Percentiles rank a stretch among this genome's conserved stretches.
Conservation (phyloP, 64 coral and sea anemone genomes). For the Actinia equina region DNA sequence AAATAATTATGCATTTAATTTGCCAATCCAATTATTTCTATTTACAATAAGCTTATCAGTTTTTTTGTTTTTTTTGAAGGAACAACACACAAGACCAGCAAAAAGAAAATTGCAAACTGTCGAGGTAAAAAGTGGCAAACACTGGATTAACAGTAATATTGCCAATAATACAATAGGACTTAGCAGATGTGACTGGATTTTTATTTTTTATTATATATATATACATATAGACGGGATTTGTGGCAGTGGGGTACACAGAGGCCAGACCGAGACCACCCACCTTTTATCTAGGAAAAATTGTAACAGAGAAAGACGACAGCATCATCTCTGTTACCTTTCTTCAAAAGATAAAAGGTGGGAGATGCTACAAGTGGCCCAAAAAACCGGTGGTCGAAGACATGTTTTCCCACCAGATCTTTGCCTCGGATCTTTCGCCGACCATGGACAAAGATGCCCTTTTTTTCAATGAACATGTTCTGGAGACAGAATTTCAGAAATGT, state of each 20-base stretch:
- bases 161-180: too few relatives aligned
- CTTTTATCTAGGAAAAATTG: constrained; percentile 20
- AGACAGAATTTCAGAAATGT: neutral
- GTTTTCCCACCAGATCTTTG: neutral
- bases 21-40: neutral
- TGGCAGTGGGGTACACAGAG: constrained; percentile 6
- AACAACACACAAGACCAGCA: neutral
- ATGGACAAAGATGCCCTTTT: neutral
- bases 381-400: constrained; percentile 7
- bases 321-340: constrained; percentile 5
- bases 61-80: neutral
- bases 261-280: neutral
- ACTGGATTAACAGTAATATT: neutral
- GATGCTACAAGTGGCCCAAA: constrained; percentile 11
- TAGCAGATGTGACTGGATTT: neutral
- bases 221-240: constrained; percentile 1
- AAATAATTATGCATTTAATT: neutral
- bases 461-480: neutral
- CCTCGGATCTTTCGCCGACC: neutral
- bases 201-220: neutral
- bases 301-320: neutral
- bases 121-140: neutral
- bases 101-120: neutral
- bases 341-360: constrained; percentile 12
- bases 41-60: neutral